These are phyloP conservation scores for Andrena dorsata DNA, from an alignment of 2,888 invertebrate genomes.

Conservation along the genomic window DNA sequence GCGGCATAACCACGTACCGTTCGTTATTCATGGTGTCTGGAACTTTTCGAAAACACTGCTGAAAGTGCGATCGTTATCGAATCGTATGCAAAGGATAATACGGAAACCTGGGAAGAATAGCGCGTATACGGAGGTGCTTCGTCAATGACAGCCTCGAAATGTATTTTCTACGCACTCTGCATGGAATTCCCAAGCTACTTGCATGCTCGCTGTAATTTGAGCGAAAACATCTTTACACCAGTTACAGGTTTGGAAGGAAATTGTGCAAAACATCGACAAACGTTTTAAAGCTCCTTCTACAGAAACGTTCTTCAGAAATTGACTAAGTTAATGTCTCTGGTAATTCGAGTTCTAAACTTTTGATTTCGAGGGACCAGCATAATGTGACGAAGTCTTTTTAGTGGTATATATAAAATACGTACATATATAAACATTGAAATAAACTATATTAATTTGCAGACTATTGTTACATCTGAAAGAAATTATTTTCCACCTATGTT, in stretches of 20 bases:
- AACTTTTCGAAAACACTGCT: constrained; percentile 2
- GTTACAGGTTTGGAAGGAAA: background rate
- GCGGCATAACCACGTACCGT: constrained; percentile 16
- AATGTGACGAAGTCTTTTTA: too few relatives aligned
- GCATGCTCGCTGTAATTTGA: background rate
- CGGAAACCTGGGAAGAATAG: background rate
- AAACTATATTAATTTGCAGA: too few relatives aligned
- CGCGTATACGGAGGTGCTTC: background rate
- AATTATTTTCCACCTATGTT: too few relatives aligned
- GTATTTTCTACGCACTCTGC: background rate
- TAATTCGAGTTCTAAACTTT: too few relatives aligned
- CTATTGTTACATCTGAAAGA: too few relatives aligned
- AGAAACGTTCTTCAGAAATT: background rate
- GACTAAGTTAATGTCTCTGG: background rate
- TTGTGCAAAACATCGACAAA: background rate
- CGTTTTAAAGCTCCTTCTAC: background rate
- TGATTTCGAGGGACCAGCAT: background rate
- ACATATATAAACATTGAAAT: too few relatives aligned
- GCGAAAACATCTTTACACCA: background rate
- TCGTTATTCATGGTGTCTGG: background rate
- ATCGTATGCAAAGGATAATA: background rate
- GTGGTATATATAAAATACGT: too few relatives aligned
- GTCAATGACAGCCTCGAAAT: background rate
- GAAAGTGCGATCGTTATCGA: constrained; percentile 13
- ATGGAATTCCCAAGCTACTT: background rate